phyloP scores from a whole-genome alignment of 2,113 vertebrate genomes.

The Chloropsis cyanopogon region DNA sequence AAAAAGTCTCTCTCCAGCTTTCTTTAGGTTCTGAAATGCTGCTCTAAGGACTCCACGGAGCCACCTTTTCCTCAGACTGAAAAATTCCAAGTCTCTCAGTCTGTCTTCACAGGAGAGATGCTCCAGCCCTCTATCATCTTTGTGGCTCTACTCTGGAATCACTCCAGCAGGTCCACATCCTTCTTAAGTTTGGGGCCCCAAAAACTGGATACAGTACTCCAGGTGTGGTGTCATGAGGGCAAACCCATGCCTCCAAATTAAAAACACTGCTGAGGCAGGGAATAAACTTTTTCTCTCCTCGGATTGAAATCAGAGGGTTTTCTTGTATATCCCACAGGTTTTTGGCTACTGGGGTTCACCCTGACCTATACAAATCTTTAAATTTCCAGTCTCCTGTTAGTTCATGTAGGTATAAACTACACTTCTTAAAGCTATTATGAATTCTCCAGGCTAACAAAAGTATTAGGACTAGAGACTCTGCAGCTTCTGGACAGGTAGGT shows the following conservation, averaged over 20 bases:
- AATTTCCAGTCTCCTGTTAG: neutral
- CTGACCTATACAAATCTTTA: neutral
- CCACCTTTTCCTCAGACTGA: neutral
- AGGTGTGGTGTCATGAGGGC: neutral
- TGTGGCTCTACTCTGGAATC: neutral
- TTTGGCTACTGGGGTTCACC: neutral
- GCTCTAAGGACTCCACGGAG: neutral
- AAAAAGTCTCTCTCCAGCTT: neutral
- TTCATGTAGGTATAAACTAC: neutral
- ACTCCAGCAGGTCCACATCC: neutral
- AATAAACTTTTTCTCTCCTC: neutral
- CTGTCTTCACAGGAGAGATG: neutral
- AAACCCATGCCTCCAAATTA: neutral
- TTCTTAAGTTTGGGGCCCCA: neutral
- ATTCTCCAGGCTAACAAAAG: neutral
- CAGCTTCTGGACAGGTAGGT: neutral
- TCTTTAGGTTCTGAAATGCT: neutral
- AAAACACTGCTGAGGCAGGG: neutral
- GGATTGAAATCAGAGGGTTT: neutral
- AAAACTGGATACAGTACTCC: neutral
- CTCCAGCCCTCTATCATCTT: neutral
- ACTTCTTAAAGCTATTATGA: neutral
- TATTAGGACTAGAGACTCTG: neutral
- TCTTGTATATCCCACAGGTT: neutral
- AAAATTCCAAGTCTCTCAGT: neutral